Evolutionary conservation across 2,797 vertebrate genomes (phyloP).

Genomic region (Manis pentadactyla): DNA sequence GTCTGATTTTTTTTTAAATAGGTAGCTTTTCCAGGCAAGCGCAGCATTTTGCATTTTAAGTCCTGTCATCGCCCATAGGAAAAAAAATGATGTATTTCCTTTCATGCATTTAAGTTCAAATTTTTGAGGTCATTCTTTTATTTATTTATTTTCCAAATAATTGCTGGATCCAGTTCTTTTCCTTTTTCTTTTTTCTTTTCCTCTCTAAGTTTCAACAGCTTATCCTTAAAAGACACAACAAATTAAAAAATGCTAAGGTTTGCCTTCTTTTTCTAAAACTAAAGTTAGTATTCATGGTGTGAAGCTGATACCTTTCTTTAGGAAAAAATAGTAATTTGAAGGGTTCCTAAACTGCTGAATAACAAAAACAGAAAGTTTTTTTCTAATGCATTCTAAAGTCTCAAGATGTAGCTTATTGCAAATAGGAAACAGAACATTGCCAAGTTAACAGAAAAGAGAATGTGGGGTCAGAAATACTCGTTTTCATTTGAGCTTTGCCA

Average conservation of each 20-base stretch:
- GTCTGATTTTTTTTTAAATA: conserved; percentile 63
- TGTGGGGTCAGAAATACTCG: neutral
- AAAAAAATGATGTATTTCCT: conserved; percentile 74
- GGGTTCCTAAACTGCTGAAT: conserved; percentile 41
- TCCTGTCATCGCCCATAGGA: conserved; percentile 76
- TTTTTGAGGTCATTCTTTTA: conserved; percentile 67
- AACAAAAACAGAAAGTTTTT: neutral
- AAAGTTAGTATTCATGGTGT: neutral
- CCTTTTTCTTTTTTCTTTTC: neutral
- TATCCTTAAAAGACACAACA: conserved; percentile 36
- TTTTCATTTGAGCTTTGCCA: neutral
- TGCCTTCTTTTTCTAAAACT: neutral
- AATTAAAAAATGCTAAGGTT: conserved; percentile 62
- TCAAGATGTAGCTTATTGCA: neutral
- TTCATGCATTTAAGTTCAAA: conserved; percentile 65
- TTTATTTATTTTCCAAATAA: conserved; percentile 62
- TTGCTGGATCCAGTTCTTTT: neutral
- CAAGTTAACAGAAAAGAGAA: neutral
- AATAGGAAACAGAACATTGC: neutral
- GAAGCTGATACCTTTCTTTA: neutral
- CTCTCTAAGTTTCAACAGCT: conserved; percentile 67
- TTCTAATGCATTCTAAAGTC: neutral
- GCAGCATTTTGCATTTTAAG: conserved; percentile 77
- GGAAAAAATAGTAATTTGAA: neutral
- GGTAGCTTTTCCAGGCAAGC: conserved; percentile 79